A percentile compares a stretch with the other conserved stretches of the same genome.
These are phyloP conservation scores for Cnemophilus loriae DNA, from an alignment of 2,113 vertebrate genomes.

Conservation along the genomic window DNA sequence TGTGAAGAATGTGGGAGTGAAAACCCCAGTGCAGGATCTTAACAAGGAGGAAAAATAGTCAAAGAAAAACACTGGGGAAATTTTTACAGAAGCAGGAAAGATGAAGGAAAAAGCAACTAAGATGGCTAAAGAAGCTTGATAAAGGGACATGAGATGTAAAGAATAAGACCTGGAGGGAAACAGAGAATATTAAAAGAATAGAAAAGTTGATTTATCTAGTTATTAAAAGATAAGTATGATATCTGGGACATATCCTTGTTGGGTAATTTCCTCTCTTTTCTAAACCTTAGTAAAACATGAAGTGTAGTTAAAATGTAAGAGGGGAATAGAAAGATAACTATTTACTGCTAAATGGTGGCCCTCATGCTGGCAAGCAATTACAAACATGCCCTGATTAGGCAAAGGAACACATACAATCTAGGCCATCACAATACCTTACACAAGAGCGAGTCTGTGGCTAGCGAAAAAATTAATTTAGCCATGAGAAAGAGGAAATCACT, in stretches of 20 bases:
- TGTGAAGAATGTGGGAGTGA: neutral
- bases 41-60: neutral
- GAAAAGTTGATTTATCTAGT: slow-evolving; percentile 37
- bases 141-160: neutral
- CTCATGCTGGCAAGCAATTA: neutral
- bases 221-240: slow-evolving; percentile 56
- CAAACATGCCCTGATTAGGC: neutral
- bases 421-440: neutral
- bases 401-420: neutral
- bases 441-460: neutral
- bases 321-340: slow-evolving; percentile 26
- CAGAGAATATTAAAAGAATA: slow-evolving; percentile 26
- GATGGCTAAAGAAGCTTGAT: slow-evolving; percentile 15
- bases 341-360: slow-evolving; percentile 18
- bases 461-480: slow-evolving; percentile 1
- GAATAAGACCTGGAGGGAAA: slow-evolving; percentile 40
- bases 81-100: neutral
- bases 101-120: slow-evolving; percentile 21
- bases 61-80: slow-evolving; percentile 1
- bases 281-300: slow-evolving; percentile 24
- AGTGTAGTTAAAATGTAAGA: slow-evolving; percentile 11
- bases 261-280: slow-evolving; percentile 32
- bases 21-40: neutral
- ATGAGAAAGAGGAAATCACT: slow-evolving; percentile 12
- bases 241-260: slow-evolving; percentile 25